A percentile compares a stretch with the other conserved stretches of the same genome.
Evolutionary conservation across 2,888 invertebrate genomes (phyloP).

Genomic region (Diplolepis rosae): DNA sequence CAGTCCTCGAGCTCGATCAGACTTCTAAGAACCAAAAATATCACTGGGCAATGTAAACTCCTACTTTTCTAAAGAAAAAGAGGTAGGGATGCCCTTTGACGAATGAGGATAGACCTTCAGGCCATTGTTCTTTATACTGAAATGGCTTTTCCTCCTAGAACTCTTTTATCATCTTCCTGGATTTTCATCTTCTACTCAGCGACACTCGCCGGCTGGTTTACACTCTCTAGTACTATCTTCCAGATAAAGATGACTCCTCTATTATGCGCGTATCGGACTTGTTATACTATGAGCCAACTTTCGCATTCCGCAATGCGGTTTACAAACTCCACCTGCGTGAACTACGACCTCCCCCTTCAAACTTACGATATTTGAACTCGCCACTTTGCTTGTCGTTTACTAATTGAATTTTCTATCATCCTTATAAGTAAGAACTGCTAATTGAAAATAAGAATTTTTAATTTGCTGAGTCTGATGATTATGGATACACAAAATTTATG

Average conservation of each 20-base stretch:
- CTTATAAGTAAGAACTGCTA: no score
- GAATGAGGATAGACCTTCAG: conserved; percentile 42
- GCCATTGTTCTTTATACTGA: conserved; percentile 45
- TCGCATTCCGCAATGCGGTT: conserved; percentile 31
- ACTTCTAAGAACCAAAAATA: conserved; percentile 9
- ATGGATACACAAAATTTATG: no score
- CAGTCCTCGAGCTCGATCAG: conserved; percentile 26
- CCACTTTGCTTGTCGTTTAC: no score
- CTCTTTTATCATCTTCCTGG: not conserved
- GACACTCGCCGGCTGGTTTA: conserved; percentile 11
- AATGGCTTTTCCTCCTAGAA: conserved; percentile 38
- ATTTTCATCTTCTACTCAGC: conserved; percentile 34
- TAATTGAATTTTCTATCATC: no score
- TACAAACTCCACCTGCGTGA: conserved; percentile 21
- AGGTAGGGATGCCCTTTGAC: conserved; percentile 18
- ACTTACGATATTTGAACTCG: no score
- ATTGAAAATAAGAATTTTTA: no score
- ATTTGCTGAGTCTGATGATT: no score
- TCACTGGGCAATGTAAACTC: not conserved
- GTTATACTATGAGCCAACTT: conserved; percentile 14
- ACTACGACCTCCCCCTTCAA: conserved; percentile 17
- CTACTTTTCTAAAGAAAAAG: not conserved
- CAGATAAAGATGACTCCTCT: conserved; percentile 22
- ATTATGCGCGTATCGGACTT: conserved; percentile 10
- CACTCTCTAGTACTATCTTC: not conserved